Conservation (phyloP, 2,888 invertebrate species). For the Watsonalla cultraria region DNA sequence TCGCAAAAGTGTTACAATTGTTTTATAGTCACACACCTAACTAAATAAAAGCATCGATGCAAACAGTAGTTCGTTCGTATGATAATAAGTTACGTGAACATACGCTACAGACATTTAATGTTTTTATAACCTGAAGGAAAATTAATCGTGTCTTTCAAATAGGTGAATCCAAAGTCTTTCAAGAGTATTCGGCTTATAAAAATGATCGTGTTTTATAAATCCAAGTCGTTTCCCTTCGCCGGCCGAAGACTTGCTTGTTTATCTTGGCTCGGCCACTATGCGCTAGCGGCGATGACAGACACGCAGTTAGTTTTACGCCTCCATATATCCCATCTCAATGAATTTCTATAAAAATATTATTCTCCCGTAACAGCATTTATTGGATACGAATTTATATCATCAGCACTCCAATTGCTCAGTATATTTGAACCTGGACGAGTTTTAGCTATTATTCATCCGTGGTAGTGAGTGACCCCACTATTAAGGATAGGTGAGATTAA, state of each 20-base stretch:
- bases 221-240: conserved; percentile 29
- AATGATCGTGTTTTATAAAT: conserved; percentile 12
- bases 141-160: not conserved
- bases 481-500: too few relatives aligned
- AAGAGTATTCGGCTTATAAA: not conserved
- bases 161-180: not conserved
- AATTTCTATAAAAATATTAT: conserved; percentile 44
- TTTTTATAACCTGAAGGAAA: not conserved
- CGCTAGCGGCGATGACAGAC: conserved; percentile 67
- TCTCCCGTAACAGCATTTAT: conserved; percentile 22
- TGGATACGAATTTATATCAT: conserved; percentile 8
- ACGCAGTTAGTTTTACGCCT: conserved; percentile 44
- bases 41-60: conserved; percentile 26
- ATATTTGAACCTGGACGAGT: too few relatives aligned
- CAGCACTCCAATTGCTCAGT: too few relatives aligned
- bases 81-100: not conserved
- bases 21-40: conserved; percentile 37
- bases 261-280: conserved; percentile 65
- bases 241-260: conserved; percentile 58
- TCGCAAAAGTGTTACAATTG: conserved; percentile 9
- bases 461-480: too few relatives aligned
- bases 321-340: conserved; percentile 43
- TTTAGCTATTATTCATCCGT: too few relatives aligned
- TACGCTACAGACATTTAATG: not conserved
- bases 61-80: not conserved